Conservation (phyloP, 2,797 vertebrate genomes). For the Acropternis orthonyx region DNA sequence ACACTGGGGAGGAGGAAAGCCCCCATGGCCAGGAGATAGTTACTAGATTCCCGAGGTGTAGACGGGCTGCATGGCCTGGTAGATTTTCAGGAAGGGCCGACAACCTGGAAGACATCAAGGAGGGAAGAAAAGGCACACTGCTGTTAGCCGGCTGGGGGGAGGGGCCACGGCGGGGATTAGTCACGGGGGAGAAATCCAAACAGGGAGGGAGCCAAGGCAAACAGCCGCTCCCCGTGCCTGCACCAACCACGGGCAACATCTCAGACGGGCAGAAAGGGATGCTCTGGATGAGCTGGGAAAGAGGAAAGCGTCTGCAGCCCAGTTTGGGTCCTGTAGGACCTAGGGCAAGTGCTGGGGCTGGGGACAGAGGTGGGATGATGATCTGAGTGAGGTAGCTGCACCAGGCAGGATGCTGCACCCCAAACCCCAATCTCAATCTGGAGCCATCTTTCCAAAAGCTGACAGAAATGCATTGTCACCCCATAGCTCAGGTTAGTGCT, state of each 20-base stretch:
- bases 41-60: constrained; percentile 99
- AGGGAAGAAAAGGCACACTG: constrained; percentile 19
- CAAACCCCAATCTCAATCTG: not conserved
- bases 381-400: not conserved
- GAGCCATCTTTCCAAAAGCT: not conserved
- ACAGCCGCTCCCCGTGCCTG: constrained; percentile 9
- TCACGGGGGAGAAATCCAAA: constrained; percentile 61
- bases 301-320: not conserved
- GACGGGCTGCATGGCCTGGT: constrained; percentile 98
- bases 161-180: constrained; percentile 55
- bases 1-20: not conserved
- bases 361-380: not conserved
- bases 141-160: constrained; percentile 49
- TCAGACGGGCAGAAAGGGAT: constrained; percentile 22
- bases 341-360: not conserved
- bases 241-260: constrained; percentile 9
- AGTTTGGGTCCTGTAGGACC: not conserved
- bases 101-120: constrained; percentile 83
- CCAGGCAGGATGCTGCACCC: fast-evolving
- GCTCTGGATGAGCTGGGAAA: not conserved
- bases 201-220: constrained; percentile 59
- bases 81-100: constrained; percentile 96
- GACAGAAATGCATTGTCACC: not conserved
- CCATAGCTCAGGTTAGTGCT: not conserved
- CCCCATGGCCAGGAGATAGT: constrained; percentile 52